Percentiles rank a stretch among this genome's conserved stretches.
phyloP scores from a whole-genome alignment of 2,888 invertebrate species.

The Pammene fasciana region DNA sequence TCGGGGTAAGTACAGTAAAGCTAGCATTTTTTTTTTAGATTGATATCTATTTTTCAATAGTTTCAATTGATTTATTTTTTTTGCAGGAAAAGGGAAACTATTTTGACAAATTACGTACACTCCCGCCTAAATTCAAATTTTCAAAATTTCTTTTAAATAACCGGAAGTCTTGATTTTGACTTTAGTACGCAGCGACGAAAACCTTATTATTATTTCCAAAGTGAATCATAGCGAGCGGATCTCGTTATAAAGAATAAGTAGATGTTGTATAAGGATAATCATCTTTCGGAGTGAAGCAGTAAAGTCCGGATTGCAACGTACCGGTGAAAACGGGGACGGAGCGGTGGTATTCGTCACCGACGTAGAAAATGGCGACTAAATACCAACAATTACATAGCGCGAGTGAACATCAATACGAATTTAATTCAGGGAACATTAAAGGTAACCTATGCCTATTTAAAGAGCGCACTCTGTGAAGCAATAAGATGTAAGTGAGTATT shows the following conservation, averaged over 20 bases:
- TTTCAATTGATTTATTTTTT: constrained; percentile 46
- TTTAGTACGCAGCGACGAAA: constrained; percentile 52
- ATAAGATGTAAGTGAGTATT: constrained; percentile 57
- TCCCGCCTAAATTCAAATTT: constrained; percentile 43
- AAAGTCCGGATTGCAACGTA: constrained; percentile 73
- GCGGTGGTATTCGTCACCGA: constrained; percentile 80
- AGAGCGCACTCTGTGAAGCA: constrained; percentile 46
- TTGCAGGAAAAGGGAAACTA: constrained; percentile 27
- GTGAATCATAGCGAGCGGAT: constrained; percentile 76
- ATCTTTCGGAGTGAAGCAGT: constrained; percentile 69
- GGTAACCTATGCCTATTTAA: constrained; percentile 48
- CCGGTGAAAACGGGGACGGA: constrained; percentile 74
- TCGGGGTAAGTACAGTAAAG: constrained; percentile 58
- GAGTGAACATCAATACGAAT: constrained; percentile 61
- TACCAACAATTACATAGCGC: constrained; percentile 78
- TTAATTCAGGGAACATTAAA: constrained; percentile 56
- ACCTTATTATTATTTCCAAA: constrained; percentile 73
- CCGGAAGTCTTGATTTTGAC: constrained; percentile 35
- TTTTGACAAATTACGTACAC: not conserved
- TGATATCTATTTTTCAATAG: constrained; percentile 49
- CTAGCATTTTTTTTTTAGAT: constrained; percentile 41
- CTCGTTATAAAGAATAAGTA: constrained; percentile 63
- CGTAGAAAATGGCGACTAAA: constrained; percentile 83
- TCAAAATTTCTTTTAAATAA: constrained; percentile 46
- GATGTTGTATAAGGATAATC: constrained; percentile 59